Evolutionary conservation across 2,797 vertebrate species (phyloP).

Genomic region (Leptodactylus fallax): DNA sequence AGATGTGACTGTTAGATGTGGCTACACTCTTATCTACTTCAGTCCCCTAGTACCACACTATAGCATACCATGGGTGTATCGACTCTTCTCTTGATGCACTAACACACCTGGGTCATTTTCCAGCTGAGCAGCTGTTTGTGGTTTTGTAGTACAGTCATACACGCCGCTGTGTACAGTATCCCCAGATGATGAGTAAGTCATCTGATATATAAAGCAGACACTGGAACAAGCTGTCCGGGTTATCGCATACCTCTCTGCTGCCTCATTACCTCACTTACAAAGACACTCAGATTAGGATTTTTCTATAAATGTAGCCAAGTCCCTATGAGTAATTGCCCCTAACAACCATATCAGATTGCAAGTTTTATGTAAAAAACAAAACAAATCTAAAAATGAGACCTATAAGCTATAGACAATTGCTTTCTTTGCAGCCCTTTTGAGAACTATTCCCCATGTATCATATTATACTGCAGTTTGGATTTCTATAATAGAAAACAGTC

Average conservation of each 20-base stretch:
- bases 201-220: not conserved
- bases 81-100: not conserved
- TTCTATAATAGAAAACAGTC: too few species aligned
- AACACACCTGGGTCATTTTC: slow-evolving; percentile 2
- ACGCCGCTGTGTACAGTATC: not conserved
- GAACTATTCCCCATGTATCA: too few species aligned
- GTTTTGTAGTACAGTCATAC: slow-evolving; percentile 31
- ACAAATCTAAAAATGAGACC: too few species aligned
- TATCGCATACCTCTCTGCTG: not conserved
- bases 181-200: slow-evolving; percentile 26
- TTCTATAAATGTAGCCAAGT: not conserved
- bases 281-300: not conserved
- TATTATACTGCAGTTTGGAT: too few species aligned
- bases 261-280: not conserved
- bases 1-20: not conserved
- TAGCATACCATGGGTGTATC: not conserved
- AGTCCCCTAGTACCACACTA: not conserved
- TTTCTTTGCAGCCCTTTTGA: too few species aligned
- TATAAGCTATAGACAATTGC: too few species aligned
- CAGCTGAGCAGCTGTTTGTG: slow-evolving; percentile 30
- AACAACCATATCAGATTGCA: too few species aligned
- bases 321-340: too few species aligned
- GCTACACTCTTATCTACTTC: not conserved
- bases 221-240: slow-evolving; percentile 33
- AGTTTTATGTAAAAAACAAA: too few species aligned